phyloP scores from a whole-genome alignment of 1,140 invertebrate species.

The Aphaenogaster ashmeadi region DNA sequence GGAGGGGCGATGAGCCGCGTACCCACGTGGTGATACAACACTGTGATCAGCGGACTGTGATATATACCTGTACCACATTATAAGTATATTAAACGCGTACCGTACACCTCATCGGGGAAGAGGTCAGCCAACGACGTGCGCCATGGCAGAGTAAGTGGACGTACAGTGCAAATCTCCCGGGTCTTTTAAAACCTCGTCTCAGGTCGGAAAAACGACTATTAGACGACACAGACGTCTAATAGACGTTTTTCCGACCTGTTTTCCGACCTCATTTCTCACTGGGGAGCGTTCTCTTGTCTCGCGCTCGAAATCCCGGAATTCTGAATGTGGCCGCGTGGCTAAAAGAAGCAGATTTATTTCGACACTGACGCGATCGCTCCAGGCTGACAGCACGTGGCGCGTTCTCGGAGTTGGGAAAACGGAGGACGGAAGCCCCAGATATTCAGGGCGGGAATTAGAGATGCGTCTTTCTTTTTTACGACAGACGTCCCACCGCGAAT shows the following conservation, averaged over 20 bases:
- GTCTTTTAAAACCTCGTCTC: not conserved
- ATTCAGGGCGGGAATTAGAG: not conserved
- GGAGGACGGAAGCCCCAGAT: not conserved
- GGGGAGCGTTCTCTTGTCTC: not conserved
- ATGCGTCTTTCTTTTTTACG: not conserved
- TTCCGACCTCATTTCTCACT: too few species aligned
- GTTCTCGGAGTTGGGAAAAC: not conserved
- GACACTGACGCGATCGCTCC: not conserved
- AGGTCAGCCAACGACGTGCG: slow-evolving; percentile 10
- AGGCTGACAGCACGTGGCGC: not conserved
- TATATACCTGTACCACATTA: slow-evolving; percentile 52
- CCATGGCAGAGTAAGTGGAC: slow-evolving; percentile 76
- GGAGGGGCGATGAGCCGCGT: slow-evolving; percentile 32
- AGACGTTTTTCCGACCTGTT: too few species aligned
- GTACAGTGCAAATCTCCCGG: not conserved
- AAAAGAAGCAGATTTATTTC: slow-evolving; percentile 7
- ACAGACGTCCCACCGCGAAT: not conserved
- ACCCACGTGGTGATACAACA: slow-evolving; percentile 28
- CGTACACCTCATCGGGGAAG: not conserved
- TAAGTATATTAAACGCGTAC: slow-evolving; percentile 45
- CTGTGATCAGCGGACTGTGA: slow-evolving; percentile 79
- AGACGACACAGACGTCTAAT: too few species aligned
- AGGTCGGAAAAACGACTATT: too few species aligned
- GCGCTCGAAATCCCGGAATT: not conserved
- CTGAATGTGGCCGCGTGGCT: not conserved